Conservation (phyloP, 30 jellyfish, hydroid and myxozoan genomes). For the Cassiopea xamachana region DNA sequence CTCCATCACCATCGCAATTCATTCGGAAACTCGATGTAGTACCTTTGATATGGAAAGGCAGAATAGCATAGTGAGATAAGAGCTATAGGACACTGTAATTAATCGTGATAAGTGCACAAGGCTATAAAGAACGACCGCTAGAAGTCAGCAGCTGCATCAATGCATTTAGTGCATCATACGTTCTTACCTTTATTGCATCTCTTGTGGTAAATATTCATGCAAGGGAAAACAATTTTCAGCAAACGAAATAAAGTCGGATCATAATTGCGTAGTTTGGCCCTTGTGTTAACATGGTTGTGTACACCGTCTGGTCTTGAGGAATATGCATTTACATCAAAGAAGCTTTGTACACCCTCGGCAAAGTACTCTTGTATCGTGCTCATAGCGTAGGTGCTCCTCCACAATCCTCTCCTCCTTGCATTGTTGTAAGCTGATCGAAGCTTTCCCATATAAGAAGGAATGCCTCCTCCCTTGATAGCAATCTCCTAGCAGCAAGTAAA, state of each 20-base stretch:
- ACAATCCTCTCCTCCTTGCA: conserved; percentile 72
- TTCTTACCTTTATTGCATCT: conserved; percentile 71
- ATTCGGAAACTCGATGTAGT: conserved; percentile 59
- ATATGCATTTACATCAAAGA: conserved; percentile 75
- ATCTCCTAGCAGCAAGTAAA: conserved; percentile 39
- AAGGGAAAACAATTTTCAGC: conserved; percentile 74
- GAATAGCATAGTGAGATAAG: not conserved
- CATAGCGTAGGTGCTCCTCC: conserved; percentile 85
- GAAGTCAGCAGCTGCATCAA: too few species aligned
- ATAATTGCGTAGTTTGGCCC: conserved; percentile 65
- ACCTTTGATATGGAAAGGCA: conserved; percentile 3
- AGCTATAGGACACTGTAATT: too few species aligned
- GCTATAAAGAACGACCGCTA: too few species aligned
- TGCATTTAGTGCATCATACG: not conserved
- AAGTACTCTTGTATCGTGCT: conserved; percentile 75
- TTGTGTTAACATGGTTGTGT: conserved; percentile 76
- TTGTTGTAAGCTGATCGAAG: conserved; percentile 63
- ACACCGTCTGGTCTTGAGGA: conserved; percentile 74
- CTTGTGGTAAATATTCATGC: conserved; percentile 69
- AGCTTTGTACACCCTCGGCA: conserved; percentile 87
- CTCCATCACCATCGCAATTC: conserved; percentile 77
- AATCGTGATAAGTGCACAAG: too few species aligned
- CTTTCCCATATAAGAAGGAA: conserved; percentile 71
- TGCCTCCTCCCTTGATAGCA: conserved; percentile 78
- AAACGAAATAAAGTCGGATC: conserved; percentile 73